Evolutionary conservation across 1,140 invertebrate genomes (phyloP).

Genomic region (Drosophila melanica): DNA sequence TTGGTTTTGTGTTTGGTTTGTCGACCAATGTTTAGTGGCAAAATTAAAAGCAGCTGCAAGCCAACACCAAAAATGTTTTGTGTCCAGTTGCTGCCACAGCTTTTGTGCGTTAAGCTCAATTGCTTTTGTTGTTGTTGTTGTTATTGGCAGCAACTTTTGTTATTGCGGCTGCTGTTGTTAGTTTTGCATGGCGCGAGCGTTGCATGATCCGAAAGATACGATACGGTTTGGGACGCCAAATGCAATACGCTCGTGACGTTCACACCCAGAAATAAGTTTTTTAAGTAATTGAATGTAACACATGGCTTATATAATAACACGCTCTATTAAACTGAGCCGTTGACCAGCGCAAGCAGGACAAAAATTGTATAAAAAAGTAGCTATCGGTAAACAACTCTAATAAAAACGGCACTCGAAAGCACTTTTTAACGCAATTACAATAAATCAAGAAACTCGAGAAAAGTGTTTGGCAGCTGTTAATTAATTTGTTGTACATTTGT

Average conservation of each 20-base stretch:
- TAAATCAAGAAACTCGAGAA: constrained; percentile 2
- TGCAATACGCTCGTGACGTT: constrained; percentile 43
- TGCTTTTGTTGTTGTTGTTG: constrained; percentile 7
- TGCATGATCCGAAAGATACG: constrained; percentile 41
- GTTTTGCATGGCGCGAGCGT: constrained; percentile 38
- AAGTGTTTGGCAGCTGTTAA: constrained; percentile 32
- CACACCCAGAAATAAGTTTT: constrained; percentile 45
- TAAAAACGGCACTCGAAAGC: not conserved
- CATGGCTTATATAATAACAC: constrained; percentile 12
- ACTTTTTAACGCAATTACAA: not conserved
- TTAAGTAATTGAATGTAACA: constrained; percentile 38
- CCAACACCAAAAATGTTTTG: constrained; percentile 28
- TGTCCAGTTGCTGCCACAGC: constrained; percentile 35
- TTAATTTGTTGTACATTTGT: constrained; percentile 25
- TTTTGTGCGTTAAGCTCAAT: constrained; percentile 31
- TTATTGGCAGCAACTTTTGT: no score
- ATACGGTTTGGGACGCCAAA: constrained; percentile 20
- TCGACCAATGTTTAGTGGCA: constrained; percentile 28
- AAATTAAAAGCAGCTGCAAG: constrained; percentile 39
- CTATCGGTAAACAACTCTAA: not conserved
- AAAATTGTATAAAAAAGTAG: not conserved
- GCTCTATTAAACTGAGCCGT: not conserved
- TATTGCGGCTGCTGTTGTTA: not conserved
- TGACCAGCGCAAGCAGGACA: not conserved
- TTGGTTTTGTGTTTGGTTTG: constrained; percentile 19